A percentile compares a stretch with the other conserved stretches of the same genome.
Conservation (phyloP, 2,113 vertebrate species). For the Amphilophus citrinellus region DNA sequence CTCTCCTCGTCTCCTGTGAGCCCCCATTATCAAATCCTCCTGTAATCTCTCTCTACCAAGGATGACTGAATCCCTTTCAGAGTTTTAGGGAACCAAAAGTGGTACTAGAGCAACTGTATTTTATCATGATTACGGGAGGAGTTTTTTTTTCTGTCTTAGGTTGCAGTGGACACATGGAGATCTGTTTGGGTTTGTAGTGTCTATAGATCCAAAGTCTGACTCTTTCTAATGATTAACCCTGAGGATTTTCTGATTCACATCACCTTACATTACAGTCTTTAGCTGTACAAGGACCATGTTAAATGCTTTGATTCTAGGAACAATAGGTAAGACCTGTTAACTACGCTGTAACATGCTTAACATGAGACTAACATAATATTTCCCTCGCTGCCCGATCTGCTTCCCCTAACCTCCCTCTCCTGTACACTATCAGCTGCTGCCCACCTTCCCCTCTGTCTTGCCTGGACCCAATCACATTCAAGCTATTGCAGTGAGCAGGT, state of each 20-base stretch:
- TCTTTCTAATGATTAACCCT: slow-evolving; percentile 3
- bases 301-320: background rate
- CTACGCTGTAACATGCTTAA: slow-evolving; percentile 39
- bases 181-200: slow-evolving; percentile 4
- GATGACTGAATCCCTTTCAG: slow-evolving; percentile 55
- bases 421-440: slow-evolving; percentile 51
- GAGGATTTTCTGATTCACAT: background rate
- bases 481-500: slow-evolving; percentile 65
- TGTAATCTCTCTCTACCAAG: slow-evolving; percentile 58
- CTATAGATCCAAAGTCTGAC: background rate
- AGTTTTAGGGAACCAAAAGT: slow-evolving; percentile 16
- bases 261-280: background rate
- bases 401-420: background rate
- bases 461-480: slow-evolving; percentile 72
- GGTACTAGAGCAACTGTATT: background rate
- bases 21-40: slow-evolving; percentile 59
- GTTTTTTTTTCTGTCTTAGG: background rate
- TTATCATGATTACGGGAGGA: background rate
- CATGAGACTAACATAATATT: slow-evolving; percentile 65
- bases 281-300: background rate
- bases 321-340: slow-evolving; percentile 22
- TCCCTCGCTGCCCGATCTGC: slow-evolving; percentile 48
- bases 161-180: slow-evolving; percentile 10
- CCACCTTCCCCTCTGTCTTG: slow-evolving; percentile 54
- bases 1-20: slow-evolving; percentile 32